Percentiles rank a stretch among this genome's conserved stretches.
Evolutionary conservation across 2,888 invertebrate species (phyloP).

Genomic region (Drosophila ustulata): DNA sequence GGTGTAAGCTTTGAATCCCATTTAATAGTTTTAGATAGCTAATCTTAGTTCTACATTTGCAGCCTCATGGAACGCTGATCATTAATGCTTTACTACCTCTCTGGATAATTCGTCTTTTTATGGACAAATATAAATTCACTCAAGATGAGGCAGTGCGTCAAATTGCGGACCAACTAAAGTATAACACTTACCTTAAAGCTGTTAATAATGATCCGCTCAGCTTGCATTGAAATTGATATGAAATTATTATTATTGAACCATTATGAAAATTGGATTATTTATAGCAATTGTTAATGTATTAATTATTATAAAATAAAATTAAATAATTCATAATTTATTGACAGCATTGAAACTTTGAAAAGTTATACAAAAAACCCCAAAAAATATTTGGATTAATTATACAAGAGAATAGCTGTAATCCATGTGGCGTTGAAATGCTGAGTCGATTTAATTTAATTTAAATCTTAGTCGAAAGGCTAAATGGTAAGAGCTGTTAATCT

Average conservation of each 20-base stretch:
- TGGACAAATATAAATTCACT: constrained; percentile 74
- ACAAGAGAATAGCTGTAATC: no score
- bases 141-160: constrained; percentile 71
- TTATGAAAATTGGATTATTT: no score
- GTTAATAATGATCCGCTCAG: constrained; percentile 51
- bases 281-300: background rate
- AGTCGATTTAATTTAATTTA: no score
- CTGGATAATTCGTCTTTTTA: constrained; percentile 80
- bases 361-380: no score
- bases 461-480: no score
- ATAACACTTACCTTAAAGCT: constrained; percentile 62
- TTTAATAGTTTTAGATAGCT: background rate
- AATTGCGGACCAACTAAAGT: constrained; percentile 73
- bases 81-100: constrained; percentile 81
- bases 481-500: no score
- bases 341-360: no score
- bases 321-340: no score
- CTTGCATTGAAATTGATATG: constrained; percentile 37
- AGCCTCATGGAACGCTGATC: constrained; percentile 72
- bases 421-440: no score
- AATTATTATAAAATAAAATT: background rate
- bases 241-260: background rate
- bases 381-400: no score
- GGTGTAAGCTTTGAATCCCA: constrained; percentile 35
- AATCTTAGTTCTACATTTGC: background rate